Evolutionary conservation across 2,113 vertebrate species (phyloP).

Genomic region (Anas platyrhynchos): DNA sequence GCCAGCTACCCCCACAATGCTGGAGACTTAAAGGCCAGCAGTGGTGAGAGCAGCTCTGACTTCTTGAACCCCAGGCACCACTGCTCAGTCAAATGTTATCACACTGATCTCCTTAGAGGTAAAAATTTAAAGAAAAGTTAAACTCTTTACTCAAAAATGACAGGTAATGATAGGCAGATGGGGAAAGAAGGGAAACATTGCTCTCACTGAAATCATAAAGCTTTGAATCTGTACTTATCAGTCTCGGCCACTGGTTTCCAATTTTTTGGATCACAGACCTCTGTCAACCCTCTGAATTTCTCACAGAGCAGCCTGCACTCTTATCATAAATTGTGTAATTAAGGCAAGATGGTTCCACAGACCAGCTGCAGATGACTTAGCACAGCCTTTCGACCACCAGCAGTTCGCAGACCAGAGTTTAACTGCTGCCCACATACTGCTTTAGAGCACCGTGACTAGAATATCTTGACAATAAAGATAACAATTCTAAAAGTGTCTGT

Average conservation of each 20-base stretch:
- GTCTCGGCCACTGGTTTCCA: slow-evolving; percentile 57
- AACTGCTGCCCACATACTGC: background rate
- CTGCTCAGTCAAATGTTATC: slow-evolving; percentile 41
- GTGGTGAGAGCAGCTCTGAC: background rate
- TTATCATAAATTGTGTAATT: slow-evolving; percentile 69
- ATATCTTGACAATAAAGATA: background rate
- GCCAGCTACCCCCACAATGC: background rate
- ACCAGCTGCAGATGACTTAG: slow-evolving; percentile 53
- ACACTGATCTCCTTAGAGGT: slow-evolving; percentile 25
- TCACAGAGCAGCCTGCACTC: slow-evolving; percentile 50
- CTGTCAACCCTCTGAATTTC: slow-evolving; percentile 63
- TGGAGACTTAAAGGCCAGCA: background rate
- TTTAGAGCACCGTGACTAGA: background rate
- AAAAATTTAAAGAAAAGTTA: slow-evolving; percentile 32
- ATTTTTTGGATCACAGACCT: slow-evolving; percentile 71
- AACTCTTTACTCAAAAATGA: slow-evolving; percentile 36
- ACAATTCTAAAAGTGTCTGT: background rate
- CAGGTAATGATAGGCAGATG: slow-evolving; percentile 66
- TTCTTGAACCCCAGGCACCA: slow-evolving; percentile 27
- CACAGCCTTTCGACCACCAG: slow-evolving; percentile 54
- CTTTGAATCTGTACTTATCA: slow-evolving; percentile 62
- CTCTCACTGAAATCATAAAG: slow-evolving; percentile 32
- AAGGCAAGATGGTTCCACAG: slow-evolving; percentile 62
- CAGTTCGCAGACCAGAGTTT: slow-evolving; percentile 7
- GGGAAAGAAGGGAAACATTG: slow-evolving; percentile 44